A percentile compares a stretch with the other conserved stretches of the same genome.
phyloP scores from a whole-genome alignment of 1,140 invertebrate genomes.

The Halotydeus destructor region DNA sequence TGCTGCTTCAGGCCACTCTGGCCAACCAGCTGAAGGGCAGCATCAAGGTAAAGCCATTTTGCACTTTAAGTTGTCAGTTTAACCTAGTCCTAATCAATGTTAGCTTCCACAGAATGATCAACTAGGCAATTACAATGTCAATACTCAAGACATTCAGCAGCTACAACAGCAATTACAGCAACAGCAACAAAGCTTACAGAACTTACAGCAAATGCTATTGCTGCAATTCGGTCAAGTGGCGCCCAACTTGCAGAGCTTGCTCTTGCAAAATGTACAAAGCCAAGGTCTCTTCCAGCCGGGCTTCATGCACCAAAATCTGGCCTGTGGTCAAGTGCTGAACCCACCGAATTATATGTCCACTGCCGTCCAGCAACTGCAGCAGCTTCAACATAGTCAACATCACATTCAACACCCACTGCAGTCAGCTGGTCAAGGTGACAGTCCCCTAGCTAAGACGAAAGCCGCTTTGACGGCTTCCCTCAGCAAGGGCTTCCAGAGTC shows the following conservation, averaged over 20 bases:
- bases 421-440: too few species aligned
- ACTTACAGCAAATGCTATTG: conserved; percentile 48
- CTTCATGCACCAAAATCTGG: conserved; percentile 21
- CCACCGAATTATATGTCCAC: conserved; percentile 45
- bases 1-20: conserved; percentile 11
- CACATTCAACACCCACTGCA: conserved; percentile 18
- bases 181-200: conserved; percentile 35
- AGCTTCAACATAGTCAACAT: conserved; percentile 49
- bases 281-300: conserved; percentile 21
- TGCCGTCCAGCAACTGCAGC: conserved; percentile 44
- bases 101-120: conserved; percentile 13
- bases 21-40: conserved; percentile 7
- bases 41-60: background rate
- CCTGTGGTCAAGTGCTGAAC: conserved; percentile 25
- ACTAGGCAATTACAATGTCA: conserved; percentile 26
- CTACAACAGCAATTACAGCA: conserved; percentile 31
- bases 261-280: conserved; percentile 41
- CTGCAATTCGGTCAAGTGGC: conserved; percentile 28
- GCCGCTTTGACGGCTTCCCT: conserved; percentile 8
- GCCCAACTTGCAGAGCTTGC: conserved; percentile 36
- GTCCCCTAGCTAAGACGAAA: conserved; percentile 12
- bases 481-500: conserved; percentile 2
- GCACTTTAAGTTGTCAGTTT: background rate
- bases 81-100: background rate
- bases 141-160: conserved; percentile 36